These are phyloP conservation scores for Calephelis virginiensis DNA, from an alignment of 1,140 invertebrate genomes.

Conservation along the genomic window DNA sequence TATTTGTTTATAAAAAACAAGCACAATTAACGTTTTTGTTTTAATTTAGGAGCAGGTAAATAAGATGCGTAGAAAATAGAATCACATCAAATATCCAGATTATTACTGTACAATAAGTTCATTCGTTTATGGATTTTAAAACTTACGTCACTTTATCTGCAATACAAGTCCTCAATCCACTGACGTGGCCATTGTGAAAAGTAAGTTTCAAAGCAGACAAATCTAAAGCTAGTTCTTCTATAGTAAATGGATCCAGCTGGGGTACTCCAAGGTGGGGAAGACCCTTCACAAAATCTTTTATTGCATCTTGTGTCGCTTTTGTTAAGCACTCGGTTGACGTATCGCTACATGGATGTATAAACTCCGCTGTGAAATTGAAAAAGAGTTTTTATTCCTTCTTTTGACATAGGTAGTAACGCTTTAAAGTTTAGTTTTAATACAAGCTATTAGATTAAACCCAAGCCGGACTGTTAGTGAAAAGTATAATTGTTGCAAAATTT, in stretches of 20 bases:
- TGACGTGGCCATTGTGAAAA: constrained; percentile 60
- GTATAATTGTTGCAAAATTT: too few species aligned
- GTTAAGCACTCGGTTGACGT: constrained; percentile 50
- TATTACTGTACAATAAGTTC: too few species aligned
- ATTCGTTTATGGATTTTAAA: neutral
- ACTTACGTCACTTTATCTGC: constrained; percentile 66
- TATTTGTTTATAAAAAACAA: too few species aligned
- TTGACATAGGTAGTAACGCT: too few species aligned
- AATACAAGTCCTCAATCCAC: constrained; percentile 58
- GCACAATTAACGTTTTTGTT: too few species aligned
- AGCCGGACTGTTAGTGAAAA: too few species aligned
- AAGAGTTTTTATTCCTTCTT: too few species aligned
- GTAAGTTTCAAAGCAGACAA: constrained; percentile 56
- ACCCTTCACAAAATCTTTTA: constrained; percentile 62
- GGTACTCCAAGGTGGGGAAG: constrained; percentile 48
- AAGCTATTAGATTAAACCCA: too few species aligned
- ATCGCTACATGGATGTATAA: constrained; percentile 57
- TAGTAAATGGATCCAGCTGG: constrained; percentile 56
- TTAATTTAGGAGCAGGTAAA: too few species aligned
- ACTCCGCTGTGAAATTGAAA: constrained; percentile 53
- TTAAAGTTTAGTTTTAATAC: too few species aligned
- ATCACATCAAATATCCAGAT: too few species aligned
- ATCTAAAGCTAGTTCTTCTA: constrained; percentile 57
- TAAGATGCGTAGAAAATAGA: too few species aligned
- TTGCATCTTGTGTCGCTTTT: constrained; percentile 56